Base-by-base conservation (phyloP, 2,888 invertebrate genomes). In the Platycnemis pennipes region DNA sequence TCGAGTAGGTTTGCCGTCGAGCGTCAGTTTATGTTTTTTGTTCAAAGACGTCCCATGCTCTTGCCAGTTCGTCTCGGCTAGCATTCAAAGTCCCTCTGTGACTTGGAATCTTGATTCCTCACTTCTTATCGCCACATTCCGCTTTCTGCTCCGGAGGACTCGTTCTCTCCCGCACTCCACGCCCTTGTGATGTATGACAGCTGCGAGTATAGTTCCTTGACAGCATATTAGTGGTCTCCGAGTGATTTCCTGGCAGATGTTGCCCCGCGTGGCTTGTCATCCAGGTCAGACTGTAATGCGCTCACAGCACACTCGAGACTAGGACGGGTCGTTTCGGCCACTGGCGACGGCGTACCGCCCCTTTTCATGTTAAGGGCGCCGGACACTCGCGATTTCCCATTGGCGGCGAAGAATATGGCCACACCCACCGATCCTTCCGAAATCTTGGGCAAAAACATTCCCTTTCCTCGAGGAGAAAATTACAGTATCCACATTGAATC, bases 231-330 rank as follows among this genome's bases (percentile, higher is more conserved):
- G 77, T 37, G 77, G 77, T 16, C 31, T n/a, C 77, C 77, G 77
- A 77, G 77, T 31, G 77, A 77, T 77, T 77, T 77, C 77, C 77
- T 31, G 77, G 77, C 77, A 77, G 77, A 77, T 77, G 77, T 77
- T 37, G 31, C 37, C 13, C 77, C 77, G 77, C 77, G 77, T 77
- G 77, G 77, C 77, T 31, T 77, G 77, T 77, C 77, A 77, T 37
- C 37, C 77, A 77, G 77, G 77, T 77, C 77, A 77, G 37, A 4
- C 77, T 26, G 37, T 77, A 37, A 37, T 77, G 77, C 37, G 22
- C 63, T 63, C 53, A 16, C 53, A 53, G 77, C 77, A 11, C 77
- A 11, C 13, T 13, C 31, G 31, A 1, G 31, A 13, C 77, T 11
- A 37, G 31, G 31, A 26, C 37, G 77, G 77, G 77, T 77, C 77